Percentiles rank a stretch among this genome's conserved stretches.
Evolutionary conservation across 2,888 invertebrate species (phyloP).

Genomic region (Platycheirus albimanus): DNA sequence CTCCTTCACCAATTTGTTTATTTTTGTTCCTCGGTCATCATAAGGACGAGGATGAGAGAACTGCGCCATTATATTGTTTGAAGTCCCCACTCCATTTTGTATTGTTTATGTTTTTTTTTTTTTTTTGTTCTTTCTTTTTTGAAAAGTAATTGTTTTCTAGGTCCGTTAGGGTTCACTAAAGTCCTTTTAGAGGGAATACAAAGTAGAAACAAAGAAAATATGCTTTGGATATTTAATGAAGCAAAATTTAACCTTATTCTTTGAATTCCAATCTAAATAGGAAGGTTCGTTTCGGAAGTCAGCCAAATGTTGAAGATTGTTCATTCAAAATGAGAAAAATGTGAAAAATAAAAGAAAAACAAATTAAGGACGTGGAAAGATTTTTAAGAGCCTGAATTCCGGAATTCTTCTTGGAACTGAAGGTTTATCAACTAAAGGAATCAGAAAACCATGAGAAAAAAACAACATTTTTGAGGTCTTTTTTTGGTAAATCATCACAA

Average conservation of each 20-base stretch:
- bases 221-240: background rate
- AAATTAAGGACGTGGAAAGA: too few relatives aligned
- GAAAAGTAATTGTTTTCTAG: constrained; percentile 59
- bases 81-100: background rate
- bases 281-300: background rate
- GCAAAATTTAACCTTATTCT: background rate
- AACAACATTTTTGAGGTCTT: too few relatives aligned
- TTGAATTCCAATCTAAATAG: background rate
- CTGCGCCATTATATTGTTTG: constrained; percentile 42
- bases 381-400: too few relatives aligned
- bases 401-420: too few relatives aligned
- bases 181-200: background rate
- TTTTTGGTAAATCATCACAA: too few relatives aligned
- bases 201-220: background rate
- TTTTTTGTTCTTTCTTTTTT: too few relatives aligned
- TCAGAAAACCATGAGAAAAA: too few relatives aligned
- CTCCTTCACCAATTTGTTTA: background rate
- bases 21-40: constrained; percentile 4
- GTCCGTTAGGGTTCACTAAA: constrained; percentile 4
- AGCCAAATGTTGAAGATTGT: too few relatives aligned
- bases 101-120: background rate
- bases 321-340: too few relatives aligned
- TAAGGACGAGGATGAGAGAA: constrained; percentile 5
- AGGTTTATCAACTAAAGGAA: too few relatives aligned
- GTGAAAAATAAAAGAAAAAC: too few relatives aligned